Percentiles rank a stretch among this genome's conserved stretches.
phyloP scores from a whole-genome alignment of 2,888 invertebrate species.

The Leucozona laternaria region DNA sequence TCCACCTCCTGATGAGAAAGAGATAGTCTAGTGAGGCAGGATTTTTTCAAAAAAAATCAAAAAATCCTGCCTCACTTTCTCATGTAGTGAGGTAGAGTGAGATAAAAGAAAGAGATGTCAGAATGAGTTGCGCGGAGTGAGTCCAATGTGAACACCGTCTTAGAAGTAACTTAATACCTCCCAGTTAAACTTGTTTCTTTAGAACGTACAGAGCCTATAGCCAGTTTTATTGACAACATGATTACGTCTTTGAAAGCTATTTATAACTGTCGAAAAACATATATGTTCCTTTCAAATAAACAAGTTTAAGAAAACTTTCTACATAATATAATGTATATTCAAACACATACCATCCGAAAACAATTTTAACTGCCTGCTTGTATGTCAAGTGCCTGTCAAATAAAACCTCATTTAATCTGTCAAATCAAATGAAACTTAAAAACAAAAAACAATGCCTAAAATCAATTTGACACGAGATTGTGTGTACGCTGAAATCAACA shows the following conservation, averaged over 20 bases:
- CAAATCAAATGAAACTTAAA: conserved; percentile 34
- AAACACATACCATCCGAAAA: not conserved
- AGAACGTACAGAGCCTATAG: too few species aligned
- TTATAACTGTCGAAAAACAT: conserved; percentile 8
- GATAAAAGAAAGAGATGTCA: too few species aligned
- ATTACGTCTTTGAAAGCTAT: not conserved
- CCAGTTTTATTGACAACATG: not conserved
- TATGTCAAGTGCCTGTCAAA: conserved; percentile 51
- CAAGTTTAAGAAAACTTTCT: conserved; percentile 41
- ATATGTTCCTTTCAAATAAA: not conserved
- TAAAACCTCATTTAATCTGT: conserved; percentile 51
- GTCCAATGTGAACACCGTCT: too few species aligned
- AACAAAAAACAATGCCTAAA: conserved; percentile 14
- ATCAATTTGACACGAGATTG: conserved; percentile 38
- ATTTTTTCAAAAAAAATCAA: too few species aligned
- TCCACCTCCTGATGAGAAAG: too few species aligned
- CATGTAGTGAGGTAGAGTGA: too few species aligned
- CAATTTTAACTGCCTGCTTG: conserved; percentile 19
- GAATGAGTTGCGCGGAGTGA: too few species aligned
- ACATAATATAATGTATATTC: conserved; percentile 34
- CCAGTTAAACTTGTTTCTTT: too few species aligned
- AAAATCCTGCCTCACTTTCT: too few species aligned
- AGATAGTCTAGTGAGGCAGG: too few species aligned
- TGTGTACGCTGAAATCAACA: conserved; percentile 33
- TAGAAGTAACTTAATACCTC: too few species aligned